Evolutionary conservation across 2,888 invertebrate genomes (phyloP).

Genomic region (Drosophila ezoana): DNA sequence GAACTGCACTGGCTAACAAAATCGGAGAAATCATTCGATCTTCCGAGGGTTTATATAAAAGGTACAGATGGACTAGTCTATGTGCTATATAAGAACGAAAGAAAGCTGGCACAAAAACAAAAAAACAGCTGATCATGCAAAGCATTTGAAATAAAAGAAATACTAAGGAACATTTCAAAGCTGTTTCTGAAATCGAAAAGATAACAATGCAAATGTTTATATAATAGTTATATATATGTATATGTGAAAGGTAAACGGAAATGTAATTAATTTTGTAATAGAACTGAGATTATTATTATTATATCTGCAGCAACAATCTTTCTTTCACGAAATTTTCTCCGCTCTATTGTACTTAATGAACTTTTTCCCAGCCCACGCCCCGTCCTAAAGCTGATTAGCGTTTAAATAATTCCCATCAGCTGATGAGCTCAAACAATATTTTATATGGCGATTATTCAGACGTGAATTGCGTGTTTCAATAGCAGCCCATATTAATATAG

Average conservation of each 20-base stretch:
- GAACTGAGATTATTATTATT: background rate
- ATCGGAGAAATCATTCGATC: background rate
- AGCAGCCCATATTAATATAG: constrained; percentile 11
- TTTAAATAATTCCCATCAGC: constrained; percentile 20
- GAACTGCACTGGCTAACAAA: constrained; percentile 33
- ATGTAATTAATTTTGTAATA: background rate
- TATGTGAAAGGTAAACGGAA: background rate
- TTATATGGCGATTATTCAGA: constrained; percentile 6
- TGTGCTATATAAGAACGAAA: background rate
- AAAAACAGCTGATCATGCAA: constrained; percentile 12
- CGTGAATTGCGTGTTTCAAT: constrained; percentile 35
- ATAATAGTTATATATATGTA: constrained; percentile 1
- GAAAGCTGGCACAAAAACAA: constrained; percentile 3
- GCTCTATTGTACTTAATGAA: background rate
- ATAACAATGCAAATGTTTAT: background rate
- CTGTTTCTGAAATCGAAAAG: too few relatives aligned
- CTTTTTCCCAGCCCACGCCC: background rate
- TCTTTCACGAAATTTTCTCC: constrained; percentile 5
- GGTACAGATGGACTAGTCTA: too few relatives aligned
- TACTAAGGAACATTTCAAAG: background rate
- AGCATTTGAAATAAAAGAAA: background rate
- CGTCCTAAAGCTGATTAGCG: constrained; percentile 10
- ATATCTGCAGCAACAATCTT: background rate
- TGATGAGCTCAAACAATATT: constrained; percentile 13
- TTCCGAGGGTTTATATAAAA: constrained; percentile 8